Evolutionary conservation across 1,140 invertebrate species (phyloP), one percentile per base, ranked within the genome.

Genomic region (Aphelinus certus): DNA sequence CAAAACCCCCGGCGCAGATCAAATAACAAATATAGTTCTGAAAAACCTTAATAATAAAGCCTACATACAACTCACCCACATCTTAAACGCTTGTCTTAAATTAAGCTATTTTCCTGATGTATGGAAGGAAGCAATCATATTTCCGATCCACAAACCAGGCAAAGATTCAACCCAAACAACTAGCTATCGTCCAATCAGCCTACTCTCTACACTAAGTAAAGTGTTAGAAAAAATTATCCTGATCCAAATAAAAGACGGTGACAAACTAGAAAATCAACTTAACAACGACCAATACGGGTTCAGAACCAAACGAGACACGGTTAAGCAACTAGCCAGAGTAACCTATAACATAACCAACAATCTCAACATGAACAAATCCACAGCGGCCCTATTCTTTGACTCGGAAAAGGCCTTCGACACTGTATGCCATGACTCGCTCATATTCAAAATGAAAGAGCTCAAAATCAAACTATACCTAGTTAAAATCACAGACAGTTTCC

Each of bases 71-170:
- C 56, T 85, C 10, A 79, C 72, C 1, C 66, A 82, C 48, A 81
- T 84, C 1, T 76, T 79, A 7, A 86, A 85, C 64, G 77, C 70
- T 6, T 74, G 75, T 10, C 45, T 86, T 0, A 79, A 71, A 71
- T 46, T 82, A 1, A 49, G 57, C 3, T 81, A 86, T 58, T 87
- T 86, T 63, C 81, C 84, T 0, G 2, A 10, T 0, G 1, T 5
- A 1, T 87, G 84, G 84, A 88, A 88, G 80, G 66, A 77, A 26
- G 85, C 82, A 2, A 83, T 73, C 2, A 75, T 87, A 5, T 78
- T 87, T 5, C 75, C 82, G 1, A 82, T 88, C 46, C 80, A 67
- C 1, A 88, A 88, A 80, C 81, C 83, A 1, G 80, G 81, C 4
- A 88, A 89, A 81, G 65, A 81, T 46, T 56, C 65, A 43, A 71